phyloP scores from a whole-genome alignment of 2,888 invertebrate species.

The Diadegma fenestrale region DNA sequence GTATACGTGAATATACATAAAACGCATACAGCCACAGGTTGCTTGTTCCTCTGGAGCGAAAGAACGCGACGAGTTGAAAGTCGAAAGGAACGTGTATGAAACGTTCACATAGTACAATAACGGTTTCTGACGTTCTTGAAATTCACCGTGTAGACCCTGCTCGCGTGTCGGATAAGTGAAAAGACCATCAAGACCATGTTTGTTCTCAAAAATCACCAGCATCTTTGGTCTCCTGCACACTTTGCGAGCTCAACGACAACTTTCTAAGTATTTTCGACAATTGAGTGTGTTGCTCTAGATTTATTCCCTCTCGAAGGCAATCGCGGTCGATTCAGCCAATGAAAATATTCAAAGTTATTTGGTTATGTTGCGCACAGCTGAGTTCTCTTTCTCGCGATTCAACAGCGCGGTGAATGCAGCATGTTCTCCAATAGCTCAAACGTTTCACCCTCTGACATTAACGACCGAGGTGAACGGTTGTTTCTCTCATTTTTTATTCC shows the following conservation, averaged over 20 bases:
- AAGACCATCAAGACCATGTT: constrained; percentile 25
- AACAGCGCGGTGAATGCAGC: constrained; percentile 47
- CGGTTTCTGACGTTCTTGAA: constrained; percentile 45
- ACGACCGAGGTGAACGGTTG: constrained; percentile 58
- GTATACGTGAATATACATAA: constrained; percentile 26
- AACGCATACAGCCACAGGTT: constrained; percentile 12
- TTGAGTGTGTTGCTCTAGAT: constrained; percentile 19
- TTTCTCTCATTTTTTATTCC: constrained; percentile 34
- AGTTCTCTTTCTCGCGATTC: constrained; percentile 15
- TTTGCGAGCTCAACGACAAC: neutral
- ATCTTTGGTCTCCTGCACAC: neutral
- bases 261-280: constrained; percentile 14
- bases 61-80: constrained; percentile 10
- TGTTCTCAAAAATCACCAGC: constrained; percentile 29
- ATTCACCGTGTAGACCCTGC: neutral
- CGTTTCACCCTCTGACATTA: constrained; percentile 67
- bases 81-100: constrained; percentile 63
- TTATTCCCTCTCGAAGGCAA: neutral
- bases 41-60: constrained; percentile 27
- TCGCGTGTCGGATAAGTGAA: neutral
- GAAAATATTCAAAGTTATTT: constrained; percentile 52
- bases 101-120: constrained; percentile 66
- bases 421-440: constrained; percentile 50
- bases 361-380: constrained; percentile 22
- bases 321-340: constrained; percentile 23